Base-by-base conservation (phyloP, 1,140 invertebrate genomes). In the Parapsyche elsis region DNA sequence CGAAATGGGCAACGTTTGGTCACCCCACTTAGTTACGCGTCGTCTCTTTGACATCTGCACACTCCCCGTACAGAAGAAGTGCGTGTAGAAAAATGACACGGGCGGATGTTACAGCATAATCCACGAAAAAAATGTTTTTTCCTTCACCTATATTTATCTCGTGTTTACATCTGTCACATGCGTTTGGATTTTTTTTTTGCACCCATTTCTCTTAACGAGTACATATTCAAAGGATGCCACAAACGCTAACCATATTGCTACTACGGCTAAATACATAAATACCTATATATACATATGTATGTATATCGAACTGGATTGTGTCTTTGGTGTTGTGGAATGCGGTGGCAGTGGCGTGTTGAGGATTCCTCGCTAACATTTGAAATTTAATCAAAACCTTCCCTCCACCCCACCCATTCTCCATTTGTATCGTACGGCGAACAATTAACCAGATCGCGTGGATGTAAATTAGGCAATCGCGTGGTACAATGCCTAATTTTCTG, bases 131-230 rank as follows among this genome's bases (percentile, higher is more conserved):
- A 67, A 67, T 24, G 10, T 21, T n/a, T 26, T 12, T 30, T 67
- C 21, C 64, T 67, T 67, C 64, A 67, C 64, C 64, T 67, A 67
- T 67, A 67, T 67, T 67, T 67, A 67, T 67, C 64, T 67, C 64
- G 23, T 67, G 64, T 67, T 67, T 67, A 67, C 64, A 67, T 67
- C 64, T 67, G 64, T 67, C 64, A 67, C 24, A 24, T 19, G 64
- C 64, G 64, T 12, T 30, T 24, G 64, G 64, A 5, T 26, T 67
- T 67, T 67, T n/a, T 61, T 30, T 67, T 26, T 12, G 10, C 49
- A 4, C 49, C 49, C 49, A 16, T 53, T 53, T 14, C 12, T 53
- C 49, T n/a, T 38, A 38, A 38, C 30, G 30, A 16, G 49, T 16
- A 53, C 49, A 14, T 16, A 53, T 38, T 16, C 49, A 53, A 16